phyloP scores from a whole-genome alignment of 2,797 vertebrate genomes.

The Aplochiton taeniatus region DNA sequence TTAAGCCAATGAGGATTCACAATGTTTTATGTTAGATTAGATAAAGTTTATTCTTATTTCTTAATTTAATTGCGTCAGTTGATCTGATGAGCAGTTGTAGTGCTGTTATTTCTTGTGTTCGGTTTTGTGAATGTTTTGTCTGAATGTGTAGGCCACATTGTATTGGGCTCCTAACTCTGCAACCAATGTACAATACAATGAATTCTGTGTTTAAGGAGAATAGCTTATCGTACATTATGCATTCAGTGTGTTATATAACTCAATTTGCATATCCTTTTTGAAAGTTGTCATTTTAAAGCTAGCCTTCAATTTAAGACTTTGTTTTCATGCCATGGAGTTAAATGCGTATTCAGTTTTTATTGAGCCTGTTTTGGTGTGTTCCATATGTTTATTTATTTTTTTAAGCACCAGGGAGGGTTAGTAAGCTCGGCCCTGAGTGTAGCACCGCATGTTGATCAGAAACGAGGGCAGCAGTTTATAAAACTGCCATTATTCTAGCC shows the following conservation, averaged over 20 bases:
- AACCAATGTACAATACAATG: conserved; percentile 19
- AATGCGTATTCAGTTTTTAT: conserved; percentile 18
- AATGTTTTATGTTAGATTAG: conserved; percentile 37
- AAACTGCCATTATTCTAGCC: conserved; percentile 13
- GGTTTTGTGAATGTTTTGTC: not conserved
- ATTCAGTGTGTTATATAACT: conserved; percentile 2
- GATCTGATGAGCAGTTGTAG: conserved; percentile 70
- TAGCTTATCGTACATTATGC: conserved; percentile 24
- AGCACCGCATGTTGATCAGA: conserved; percentile 29
- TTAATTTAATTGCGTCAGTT: conserved; percentile 76
- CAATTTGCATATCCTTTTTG: conserved; percentile 1
- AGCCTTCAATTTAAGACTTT: conserved; percentile 21
- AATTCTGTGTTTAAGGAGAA: conserved; percentile 40
- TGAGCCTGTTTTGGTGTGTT: conserved; percentile 24
- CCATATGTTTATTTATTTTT: conserved; percentile 29
- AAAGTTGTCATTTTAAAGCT: conserved; percentile 52
- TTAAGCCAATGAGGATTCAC: conserved; percentile 29
- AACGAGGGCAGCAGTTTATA: conserved; percentile 5
- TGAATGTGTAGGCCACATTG: not conserved
- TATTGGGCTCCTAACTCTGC: conserved; percentile 32
- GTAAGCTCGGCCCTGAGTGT: conserved; percentile 32
- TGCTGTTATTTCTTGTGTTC: conserved; percentile 25
- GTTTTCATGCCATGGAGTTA: conserved; percentile 44
- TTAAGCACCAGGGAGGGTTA: conserved; percentile 46
- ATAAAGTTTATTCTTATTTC: conserved; percentile 34